These are phyloP conservation scores for Xestoiulus laeticollis DNA, from an alignment of 2,888 invertebrate species.

Conservation along the genomic window DNA sequence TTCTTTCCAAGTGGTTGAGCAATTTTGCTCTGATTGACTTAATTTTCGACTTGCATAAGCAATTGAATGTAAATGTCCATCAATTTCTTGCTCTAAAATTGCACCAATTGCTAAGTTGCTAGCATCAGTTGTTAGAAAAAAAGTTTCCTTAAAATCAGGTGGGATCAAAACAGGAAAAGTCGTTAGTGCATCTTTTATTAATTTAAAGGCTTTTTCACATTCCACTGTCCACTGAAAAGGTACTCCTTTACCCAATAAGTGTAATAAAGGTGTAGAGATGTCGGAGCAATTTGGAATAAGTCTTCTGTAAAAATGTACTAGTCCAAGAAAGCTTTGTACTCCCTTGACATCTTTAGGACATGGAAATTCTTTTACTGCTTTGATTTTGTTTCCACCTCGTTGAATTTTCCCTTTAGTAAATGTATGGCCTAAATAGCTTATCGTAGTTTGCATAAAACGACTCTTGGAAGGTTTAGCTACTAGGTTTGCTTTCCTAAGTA, in stretches of 20 bases:
- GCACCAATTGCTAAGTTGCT: conserved; percentile 47
- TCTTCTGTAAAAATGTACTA: conserved; percentile 34
- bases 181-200: not conserved
- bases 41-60: conserved; percentile 43
- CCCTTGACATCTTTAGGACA: not conserved
- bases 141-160: not conserved
- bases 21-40: conserved; percentile 1
- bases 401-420: not conserved
- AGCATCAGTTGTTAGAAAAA: conserved; percentile 42
- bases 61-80: not conserved
- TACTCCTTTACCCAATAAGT: not conserved
- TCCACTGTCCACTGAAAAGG: conserved; percentile 20
- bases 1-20: conserved; percentile 47
- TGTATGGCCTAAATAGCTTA: too few relatives aligned
- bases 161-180: not conserved
- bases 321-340: conserved; percentile 42
- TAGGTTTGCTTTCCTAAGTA: too few relatives aligned
- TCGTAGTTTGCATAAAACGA: too few relatives aligned
- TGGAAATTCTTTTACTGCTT: conserved; percentile 44
- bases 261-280: not conserved
- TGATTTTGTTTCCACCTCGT: conserved; percentile 7
- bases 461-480: too few relatives aligned
- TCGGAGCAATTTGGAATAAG: conserved; percentile 44
- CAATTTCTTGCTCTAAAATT: not conserved
- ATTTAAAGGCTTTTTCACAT: not conserved